phyloP scores from a whole-genome alignment of 2,113 vertebrate species.

The Oriolus oriolus region DNA sequence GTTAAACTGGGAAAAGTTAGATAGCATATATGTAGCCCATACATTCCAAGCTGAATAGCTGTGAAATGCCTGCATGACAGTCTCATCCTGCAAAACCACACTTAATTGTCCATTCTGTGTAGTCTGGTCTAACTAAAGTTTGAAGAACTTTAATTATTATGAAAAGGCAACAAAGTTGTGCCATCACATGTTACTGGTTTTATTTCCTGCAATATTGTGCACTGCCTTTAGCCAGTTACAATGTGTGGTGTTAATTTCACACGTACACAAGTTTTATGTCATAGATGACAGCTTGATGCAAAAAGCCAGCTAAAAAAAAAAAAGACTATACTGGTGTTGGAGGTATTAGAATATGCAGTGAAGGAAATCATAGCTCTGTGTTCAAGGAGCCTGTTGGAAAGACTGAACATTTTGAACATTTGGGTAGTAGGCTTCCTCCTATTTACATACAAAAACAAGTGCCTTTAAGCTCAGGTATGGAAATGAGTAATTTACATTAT shows the following conservation, averaged over 20 bases:
- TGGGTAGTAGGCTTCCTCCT: background rate
- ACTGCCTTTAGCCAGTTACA: background rate
- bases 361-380: background rate
- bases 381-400: background rate
- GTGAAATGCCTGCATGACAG: background rate
- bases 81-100: background rate
- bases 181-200: background rate
- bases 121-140: background rate
- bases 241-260: background rate
- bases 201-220: background rate
- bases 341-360: background rate
- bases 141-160: background rate
- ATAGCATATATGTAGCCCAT: background rate
- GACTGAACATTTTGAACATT: background rate
- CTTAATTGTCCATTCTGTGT: background rate
- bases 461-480: background rate
- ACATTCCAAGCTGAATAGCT: background rate
- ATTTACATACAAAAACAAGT: background rate
- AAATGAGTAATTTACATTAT: background rate
- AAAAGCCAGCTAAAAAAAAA: background rate
- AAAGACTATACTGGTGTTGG: background rate
- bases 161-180: background rate
- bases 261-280: background rate
- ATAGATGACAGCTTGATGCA: background rate
- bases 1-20: background rate